phyloP scores from a whole-genome alignment of 2,888 invertebrate genomes.

The Poecilobothrus nobilitatus region DNA sequence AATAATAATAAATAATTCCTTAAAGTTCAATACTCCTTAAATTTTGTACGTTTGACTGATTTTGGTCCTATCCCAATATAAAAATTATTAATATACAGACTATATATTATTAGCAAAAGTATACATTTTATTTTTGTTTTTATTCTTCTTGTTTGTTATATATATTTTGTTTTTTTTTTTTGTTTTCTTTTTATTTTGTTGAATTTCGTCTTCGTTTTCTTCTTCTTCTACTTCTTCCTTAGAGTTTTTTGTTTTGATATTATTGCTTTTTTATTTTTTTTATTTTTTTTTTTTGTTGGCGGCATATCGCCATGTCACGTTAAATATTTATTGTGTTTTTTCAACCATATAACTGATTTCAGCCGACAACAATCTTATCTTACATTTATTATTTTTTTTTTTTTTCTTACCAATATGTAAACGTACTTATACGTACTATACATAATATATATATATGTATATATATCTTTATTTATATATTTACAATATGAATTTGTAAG shows the following conservation, averaged over 20 bases:
- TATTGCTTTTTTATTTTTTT: too few species aligned
- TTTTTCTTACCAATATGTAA: not conserved
- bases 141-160: too few species aligned
- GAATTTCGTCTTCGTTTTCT: too few species aligned
- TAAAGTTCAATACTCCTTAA: not conserved
- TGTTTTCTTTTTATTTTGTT: not conserved
- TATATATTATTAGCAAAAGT: not conserved
- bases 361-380: conserved; percentile 12
- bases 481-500: too few species aligned
- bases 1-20: not conserved
- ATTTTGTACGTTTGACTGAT: not conserved
- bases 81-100: not conserved
- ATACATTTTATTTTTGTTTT: not conserved
- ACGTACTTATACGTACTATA: too few species aligned
- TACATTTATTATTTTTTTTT: not conserved
- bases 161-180: not conserved
- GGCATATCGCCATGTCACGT: conserved; percentile 7
- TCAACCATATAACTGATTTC: conserved; percentile 2
- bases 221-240: too few species aligned
- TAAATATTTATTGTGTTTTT: not conserved
- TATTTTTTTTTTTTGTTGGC: too few species aligned
- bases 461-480: too few species aligned
- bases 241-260: not conserved
- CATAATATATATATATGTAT: too few species aligned
- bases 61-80: conserved; percentile 11